phyloP scores from a whole-genome alignment of 1,140 invertebrate genomes.

The Bombus superbus region DNA sequence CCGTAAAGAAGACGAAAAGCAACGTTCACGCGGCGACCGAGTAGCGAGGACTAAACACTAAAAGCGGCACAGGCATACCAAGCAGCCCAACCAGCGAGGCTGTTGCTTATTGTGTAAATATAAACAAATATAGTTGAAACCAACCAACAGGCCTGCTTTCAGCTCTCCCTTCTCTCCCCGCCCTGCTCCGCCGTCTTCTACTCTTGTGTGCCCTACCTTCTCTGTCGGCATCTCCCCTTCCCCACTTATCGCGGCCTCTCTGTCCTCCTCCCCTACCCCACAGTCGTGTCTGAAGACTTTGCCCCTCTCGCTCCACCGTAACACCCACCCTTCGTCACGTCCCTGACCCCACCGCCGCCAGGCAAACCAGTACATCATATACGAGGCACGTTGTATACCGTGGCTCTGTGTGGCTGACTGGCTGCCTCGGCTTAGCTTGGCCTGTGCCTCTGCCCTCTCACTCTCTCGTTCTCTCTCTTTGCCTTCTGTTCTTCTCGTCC shows the following conservation, averaged over 20 bases:
- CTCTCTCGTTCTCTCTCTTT: conserved; percentile 12
- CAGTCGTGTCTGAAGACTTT: conserved; percentile 38
- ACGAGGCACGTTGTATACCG: conserved; percentile 57
- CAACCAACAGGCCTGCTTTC: conserved; percentile 83
- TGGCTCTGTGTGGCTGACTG: conserved; percentile 32
- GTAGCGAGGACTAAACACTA: conserved; percentile 81
- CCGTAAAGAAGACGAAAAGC: conserved; percentile 49
- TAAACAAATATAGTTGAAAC: conserved; percentile 83
- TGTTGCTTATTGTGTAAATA: conserved; percentile 84
- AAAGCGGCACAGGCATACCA: conserved; percentile 75
- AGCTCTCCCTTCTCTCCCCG: conserved; percentile 59
- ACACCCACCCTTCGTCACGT: conserved; percentile 58
- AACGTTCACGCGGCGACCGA: conserved; percentile 73
- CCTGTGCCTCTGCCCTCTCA: conserved; percentile 10
- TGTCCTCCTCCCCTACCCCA: conserved; percentile 18
- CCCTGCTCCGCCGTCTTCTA: conserved; percentile 37
- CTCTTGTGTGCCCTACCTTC: conserved; percentile 61
- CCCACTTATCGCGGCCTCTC: conserved; percentile 26
- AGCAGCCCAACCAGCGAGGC: conserved; percentile 75
- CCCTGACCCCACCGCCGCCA: conserved; percentile 63
- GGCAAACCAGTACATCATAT: conserved; percentile 67
- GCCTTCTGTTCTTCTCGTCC: conserved; percentile 46
- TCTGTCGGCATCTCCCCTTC: conserved; percentile 44
- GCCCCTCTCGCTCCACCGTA: conserved; percentile 56
- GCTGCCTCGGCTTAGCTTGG: conserved; percentile 26